Base-by-base conservation (phyloP, 2,888 invertebrate species). In the Perithous albicinctus region DNA sequence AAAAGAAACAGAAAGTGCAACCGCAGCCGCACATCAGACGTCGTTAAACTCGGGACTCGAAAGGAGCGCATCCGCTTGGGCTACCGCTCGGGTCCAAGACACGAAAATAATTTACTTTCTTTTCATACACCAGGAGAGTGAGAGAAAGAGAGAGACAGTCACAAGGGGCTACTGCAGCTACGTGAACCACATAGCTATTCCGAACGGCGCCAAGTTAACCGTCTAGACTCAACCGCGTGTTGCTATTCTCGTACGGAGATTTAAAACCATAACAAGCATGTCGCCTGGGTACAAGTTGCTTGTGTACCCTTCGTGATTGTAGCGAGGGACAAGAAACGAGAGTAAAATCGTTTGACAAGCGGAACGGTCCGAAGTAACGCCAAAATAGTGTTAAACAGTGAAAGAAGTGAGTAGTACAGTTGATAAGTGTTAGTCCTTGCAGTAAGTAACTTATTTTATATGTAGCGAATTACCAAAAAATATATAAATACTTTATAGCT, bases 161-260 rank as follows among this genome's bases (percentile, higher is more conserved):
- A 26, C n/a, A 18, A 59, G 54, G 48, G 56, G 56, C 56, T 26
- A 32, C 32, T 23, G 38, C 41, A 35, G 59, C 54, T 54, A 29
- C 15, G 29, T 70, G 48, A 38, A n/a, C n/a, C n/a, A 56, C 67
- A n/a, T 38, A 69, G 77, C 70, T 90, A 91, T 91, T 91, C 90
- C 86, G 86, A 90, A 89, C 88, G 87, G 84, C 87, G 88, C 86
- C 84, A 81, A 81, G 73, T 80, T 73, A 79, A 73, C 74, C 85
- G 89, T 90, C 89, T 91, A 90, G 90, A 91, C 89, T 85, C 82
- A 79, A 86, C 72, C 67, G 76, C 66, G 79, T 66, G 78, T 79
- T 73, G 84, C 87, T 91, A 91, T 91, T 91, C 87, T 89, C 80
- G 86, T 85, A 73, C 76, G 29, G 48, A 70, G 85, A 80, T 86